These are phyloP conservation scores for Fundulus diaphanus DNA, from an alignment of 2,797 vertebrate genomes.

Conservation along the genomic window DNA sequence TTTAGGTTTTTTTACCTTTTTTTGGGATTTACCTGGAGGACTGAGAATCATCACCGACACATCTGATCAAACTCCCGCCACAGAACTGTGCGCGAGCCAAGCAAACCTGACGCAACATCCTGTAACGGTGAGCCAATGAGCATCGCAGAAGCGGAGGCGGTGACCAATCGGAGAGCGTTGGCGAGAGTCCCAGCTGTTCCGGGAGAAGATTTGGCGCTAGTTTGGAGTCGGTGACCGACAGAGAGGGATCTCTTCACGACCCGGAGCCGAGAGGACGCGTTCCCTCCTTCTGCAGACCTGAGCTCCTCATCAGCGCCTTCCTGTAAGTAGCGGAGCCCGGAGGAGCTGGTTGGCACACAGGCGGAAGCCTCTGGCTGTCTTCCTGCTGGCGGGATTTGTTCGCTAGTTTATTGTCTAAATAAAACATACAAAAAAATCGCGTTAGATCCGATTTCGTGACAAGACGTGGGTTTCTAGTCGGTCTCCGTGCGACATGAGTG, in stretches of 20 bases:
- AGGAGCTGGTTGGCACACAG: accelerated
- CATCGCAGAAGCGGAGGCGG: accelerated
- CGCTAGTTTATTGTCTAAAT: background rate
- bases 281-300: background rate
- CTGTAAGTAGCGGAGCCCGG: background rate
- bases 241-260: accelerated
- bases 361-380: background rate
- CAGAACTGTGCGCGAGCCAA: accelerated
- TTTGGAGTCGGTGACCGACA: background rate
- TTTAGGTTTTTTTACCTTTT: no score
- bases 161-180: slow-evolving; percentile 58
- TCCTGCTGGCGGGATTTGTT: background rate
- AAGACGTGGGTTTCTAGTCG: accelerated
- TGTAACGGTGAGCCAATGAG: slow-evolving; percentile 45
- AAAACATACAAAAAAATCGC: no score
- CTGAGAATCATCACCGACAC: no score
- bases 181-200: slow-evolving; percentile 42
- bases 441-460: accelerated
- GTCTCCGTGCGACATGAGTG: background rate
- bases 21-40: no score
- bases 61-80: slow-evolving; percentile 70
- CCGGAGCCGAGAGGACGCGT: background rate
- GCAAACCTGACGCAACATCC: slow-evolving; percentile 24
- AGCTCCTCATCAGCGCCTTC: accelerated
- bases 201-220: slow-evolving; percentile 48